phyloP scores from a whole-genome alignment of 1,140 invertebrate genomes.

The Leptinotarsa texana region DNA sequence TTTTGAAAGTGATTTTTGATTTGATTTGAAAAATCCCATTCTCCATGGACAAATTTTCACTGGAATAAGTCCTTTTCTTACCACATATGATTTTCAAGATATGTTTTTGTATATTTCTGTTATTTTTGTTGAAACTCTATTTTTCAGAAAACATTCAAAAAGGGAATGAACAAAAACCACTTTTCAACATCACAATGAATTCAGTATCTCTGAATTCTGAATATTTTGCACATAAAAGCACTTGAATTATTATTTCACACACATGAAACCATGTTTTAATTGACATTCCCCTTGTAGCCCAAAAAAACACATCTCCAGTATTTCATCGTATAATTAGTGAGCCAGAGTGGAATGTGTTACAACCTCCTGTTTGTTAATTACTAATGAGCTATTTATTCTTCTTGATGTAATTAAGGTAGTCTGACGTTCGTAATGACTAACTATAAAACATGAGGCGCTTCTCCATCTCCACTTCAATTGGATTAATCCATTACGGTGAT shows the following conservation, averaged over 20 bases:
- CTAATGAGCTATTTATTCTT: constrained; percentile 25
- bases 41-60: too few species aligned
- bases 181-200: too few species aligned
- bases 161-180: too few species aligned
- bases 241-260: neutral
- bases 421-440: constrained; percentile 2
- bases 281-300: neutral
- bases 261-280: neutral
- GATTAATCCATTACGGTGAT: neutral
- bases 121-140: too few species aligned
- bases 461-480: constrained; percentile 1
- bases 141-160: too few species aligned
- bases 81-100: too few species aligned
- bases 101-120: too few species aligned
- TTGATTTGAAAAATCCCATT: too few species aligned
- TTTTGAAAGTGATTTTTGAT: too few species aligned
- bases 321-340: constrained; percentile 4
- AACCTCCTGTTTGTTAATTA: constrained; percentile 20
- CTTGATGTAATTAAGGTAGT: constrained; percentile 27
- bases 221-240: neutral
- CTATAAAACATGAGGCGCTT: constrained; percentile 4
- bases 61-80: too few species aligned
- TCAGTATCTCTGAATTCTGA: too few species aligned
- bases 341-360: constrained; percentile 14
- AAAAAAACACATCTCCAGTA: neutral